phyloP scores from a whole-genome alignment of 2,113 vertebrate genomes.

The Tor tambroides region DNA sequence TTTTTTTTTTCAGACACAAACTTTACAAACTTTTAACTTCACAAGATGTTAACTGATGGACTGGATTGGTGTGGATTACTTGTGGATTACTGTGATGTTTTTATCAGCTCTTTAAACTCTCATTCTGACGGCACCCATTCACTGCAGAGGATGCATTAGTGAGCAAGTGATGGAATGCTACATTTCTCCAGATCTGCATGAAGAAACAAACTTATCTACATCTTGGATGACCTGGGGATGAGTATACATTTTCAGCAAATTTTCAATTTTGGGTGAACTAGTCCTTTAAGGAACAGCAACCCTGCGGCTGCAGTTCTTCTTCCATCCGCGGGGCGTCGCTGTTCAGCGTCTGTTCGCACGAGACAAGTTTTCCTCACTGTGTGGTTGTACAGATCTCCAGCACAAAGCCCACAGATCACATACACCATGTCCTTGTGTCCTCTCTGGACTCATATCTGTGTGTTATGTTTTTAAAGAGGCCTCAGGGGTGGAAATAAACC shows the following conservation, averaged over 20 bases:
- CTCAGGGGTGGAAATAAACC: conserved; percentile 37
- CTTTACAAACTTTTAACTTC: too few relatives aligned
- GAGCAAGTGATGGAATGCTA: background rate
- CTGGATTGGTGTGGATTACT: too few relatives aligned
- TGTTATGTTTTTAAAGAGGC: conserved; percentile 8
- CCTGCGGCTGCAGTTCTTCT: background rate
- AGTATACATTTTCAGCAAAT: background rate
- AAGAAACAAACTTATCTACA: background rate
- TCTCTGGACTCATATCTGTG: conserved; percentile 24
- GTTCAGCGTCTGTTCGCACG: background rate
- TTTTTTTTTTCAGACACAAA: too few relatives aligned
- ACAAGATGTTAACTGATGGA: too few relatives aligned
- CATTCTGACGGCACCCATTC: background rate
- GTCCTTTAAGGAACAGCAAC: background rate
- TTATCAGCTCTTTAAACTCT: background rate
- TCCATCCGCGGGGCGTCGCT: background rate
- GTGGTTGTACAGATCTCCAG: background rate
- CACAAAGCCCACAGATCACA: conserved; percentile 8
- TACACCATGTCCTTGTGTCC: conserved; percentile 2
- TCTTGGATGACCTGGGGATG: too few relatives aligned
- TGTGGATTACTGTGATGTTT: background rate
- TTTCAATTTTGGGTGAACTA: background rate
- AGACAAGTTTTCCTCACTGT: background rate
- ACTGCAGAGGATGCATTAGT: background rate
- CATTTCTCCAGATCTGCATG: background rate